Evolutionary conservation across 1,140 invertebrate species (phyloP), one percentile per base, ranked within the genome.

Genomic region (Saccostrea echinata): DNA sequence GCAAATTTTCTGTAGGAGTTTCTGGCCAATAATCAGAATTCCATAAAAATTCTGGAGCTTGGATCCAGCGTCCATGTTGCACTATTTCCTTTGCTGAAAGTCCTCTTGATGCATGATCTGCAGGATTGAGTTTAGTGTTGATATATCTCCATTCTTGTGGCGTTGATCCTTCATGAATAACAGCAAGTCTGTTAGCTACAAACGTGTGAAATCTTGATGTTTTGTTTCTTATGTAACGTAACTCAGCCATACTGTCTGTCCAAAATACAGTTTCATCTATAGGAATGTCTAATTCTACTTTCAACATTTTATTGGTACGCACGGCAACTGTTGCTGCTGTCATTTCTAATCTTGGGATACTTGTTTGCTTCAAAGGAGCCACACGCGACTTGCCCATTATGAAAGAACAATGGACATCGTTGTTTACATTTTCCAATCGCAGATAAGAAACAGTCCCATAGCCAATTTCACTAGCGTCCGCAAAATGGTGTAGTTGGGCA

Each of bases 301-400:
- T 71, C 13, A 91, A 13, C 84, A 88, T 81, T 27, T 86, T 83
- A 85, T 87, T 35, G 11, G 85, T 68, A 18, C 81, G 30, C 27
- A 90, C 91, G 8, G 95, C 88, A 13, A 96, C 82, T 18, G 80
- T 82, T 21, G 91, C 87, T 6, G 89, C 90, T 57, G 88, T 92
- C 13, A 90, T 64, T 68, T 90, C 88, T 24, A 89, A 27, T 57
- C 88, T 24, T 9, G 90, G 89, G 16, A 92, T 81, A 51, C 89
- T 91, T 16, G 90, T 71, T 6, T 88, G 4, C 16, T 87, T 87
- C 18, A 84, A 68, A n/a, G 91, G 92, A 2, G 88, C 84, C 0
- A 91, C 91, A 81, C 86, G 84, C 11, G 89, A 71, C 61, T 93
- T 93, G 84, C 57, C 94, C 86, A 71, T 91, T 84, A 84, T 93